A percentile compares a stretch with the other conserved stretches of the same genome.
Conservation (phyloP, 1,140 invertebrate species). For the Melanaphis sacchari region DNA sequence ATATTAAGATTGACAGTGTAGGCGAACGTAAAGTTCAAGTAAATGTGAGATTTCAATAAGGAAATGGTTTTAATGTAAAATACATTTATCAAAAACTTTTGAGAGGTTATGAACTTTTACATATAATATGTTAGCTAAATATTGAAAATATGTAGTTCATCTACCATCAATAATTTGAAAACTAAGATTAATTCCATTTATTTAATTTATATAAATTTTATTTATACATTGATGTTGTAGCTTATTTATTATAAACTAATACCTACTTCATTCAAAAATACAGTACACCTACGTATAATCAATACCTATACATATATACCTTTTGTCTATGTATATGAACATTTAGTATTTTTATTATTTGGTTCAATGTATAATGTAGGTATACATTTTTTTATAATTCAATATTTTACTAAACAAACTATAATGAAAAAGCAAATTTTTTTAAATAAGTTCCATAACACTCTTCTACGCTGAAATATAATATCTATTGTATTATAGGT, state of each 20-base stretch:
- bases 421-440: too few relatives aligned
- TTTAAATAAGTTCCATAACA: too few relatives aligned
- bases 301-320: too few relatives aligned
- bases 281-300: too few relatives aligned
- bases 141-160: not conserved
- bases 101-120: not conserved
- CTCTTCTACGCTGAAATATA: too few relatives aligned
- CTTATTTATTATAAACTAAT: not conserved
- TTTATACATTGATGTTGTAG: not conserved
- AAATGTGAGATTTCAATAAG: not conserved
- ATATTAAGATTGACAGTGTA: constrained; percentile 7
- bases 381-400: too few relatives aligned
- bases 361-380: too few relatives aligned
- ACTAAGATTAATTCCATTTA: not conserved
- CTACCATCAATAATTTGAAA: not conserved
- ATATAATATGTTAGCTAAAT: not conserved
- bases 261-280: too few relatives aligned
- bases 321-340: too few relatives aligned
- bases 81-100: constrained; percentile 22
- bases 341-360: not conserved
- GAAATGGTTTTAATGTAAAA: not conserved
- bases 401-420: too few relatives aligned
- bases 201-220: not conserved
- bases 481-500: too few relatives aligned
- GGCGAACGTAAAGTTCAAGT: not conserved